Conservation (phyloP, 2,797 vertebrate genomes). For the Sebastes kiyomatsui region DNA sequence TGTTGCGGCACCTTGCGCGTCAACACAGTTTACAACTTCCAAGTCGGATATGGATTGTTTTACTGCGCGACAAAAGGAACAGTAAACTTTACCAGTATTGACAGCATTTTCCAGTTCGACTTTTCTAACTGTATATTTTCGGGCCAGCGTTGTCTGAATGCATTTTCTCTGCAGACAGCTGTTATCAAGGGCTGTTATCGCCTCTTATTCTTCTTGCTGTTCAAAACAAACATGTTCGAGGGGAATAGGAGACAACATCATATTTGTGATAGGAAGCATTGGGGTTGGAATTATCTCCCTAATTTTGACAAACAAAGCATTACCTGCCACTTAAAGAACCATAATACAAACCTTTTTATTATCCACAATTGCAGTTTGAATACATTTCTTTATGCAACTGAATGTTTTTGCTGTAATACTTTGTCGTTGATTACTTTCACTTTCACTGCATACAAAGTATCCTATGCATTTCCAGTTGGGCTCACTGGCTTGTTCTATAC, state of each 20-base stretch:
- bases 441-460: neutral
- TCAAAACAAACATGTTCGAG: slow-evolving; percentile 12
- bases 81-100: neutral
- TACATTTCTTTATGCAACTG: neutral
- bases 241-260: neutral
- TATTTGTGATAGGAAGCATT: neutral
- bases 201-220: neutral
- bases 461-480: neutral
- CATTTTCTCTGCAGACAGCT: neutral
- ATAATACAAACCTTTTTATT: neutral
- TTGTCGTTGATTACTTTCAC: neutral
- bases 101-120: neutral
- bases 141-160: neutral
- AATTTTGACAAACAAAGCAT: neutral
- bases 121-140: neutral
- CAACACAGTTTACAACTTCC: neutral
- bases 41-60: neutral
- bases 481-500: neutral
- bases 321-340: neutral
- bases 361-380: neutral
- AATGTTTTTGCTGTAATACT: neutral
- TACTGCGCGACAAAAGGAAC: neutral
- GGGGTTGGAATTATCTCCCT: neutral
- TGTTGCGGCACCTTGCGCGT: neutral
- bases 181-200: neutral